Evolutionary conservation across 92 coral and sea anemone species (phyloP).

Genomic region (Montipora capitata): DNA sequence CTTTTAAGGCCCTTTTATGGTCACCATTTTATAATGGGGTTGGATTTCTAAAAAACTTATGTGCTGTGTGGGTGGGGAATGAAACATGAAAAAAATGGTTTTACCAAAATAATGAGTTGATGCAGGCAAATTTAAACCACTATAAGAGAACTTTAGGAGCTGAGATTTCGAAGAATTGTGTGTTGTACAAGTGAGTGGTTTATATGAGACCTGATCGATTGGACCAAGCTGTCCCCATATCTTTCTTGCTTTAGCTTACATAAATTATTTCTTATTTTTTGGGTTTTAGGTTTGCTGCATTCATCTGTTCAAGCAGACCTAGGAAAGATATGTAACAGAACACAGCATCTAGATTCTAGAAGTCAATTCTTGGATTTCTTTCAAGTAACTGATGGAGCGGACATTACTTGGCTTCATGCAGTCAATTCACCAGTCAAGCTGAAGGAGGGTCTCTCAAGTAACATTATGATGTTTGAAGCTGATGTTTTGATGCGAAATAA

Average conservation of each 20-base stretch:
- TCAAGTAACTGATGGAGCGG: constrained; percentile 58
- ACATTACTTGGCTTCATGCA: constrained; percentile 93
- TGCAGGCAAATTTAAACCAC: too few species aligned
- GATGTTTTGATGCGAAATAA: constrained; percentile 89
- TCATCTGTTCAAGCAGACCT: neutral
- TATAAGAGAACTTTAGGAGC: too few species aligned
- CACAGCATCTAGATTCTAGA: constrained; percentile 22
- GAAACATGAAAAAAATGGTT: too few species aligned
- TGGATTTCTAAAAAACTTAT: too few species aligned
- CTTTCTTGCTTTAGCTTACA: neutral
- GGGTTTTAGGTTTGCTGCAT: neutral
- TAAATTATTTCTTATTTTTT: neutral
- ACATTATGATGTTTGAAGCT: constrained; percentile 89
- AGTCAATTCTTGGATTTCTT: constrained; percentile 58
- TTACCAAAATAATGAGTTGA: too few species aligned
- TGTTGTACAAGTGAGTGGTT: too few species aligned
- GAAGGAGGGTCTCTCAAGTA: constrained; percentile 63
- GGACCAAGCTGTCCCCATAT: too few species aligned
- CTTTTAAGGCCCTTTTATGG: too few species aligned
- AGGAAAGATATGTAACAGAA: constrained; percentile 6
- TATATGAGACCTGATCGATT: too few species aligned
- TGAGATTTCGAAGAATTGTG: too few species aligned
- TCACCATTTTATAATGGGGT: too few species aligned
- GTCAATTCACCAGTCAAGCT: constrained; percentile 82
- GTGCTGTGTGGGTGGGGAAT: too few species aligned